Evolutionary conservation across 2,888 invertebrate genomes (phyloP).

Genomic region (Acleris literana): DNA sequence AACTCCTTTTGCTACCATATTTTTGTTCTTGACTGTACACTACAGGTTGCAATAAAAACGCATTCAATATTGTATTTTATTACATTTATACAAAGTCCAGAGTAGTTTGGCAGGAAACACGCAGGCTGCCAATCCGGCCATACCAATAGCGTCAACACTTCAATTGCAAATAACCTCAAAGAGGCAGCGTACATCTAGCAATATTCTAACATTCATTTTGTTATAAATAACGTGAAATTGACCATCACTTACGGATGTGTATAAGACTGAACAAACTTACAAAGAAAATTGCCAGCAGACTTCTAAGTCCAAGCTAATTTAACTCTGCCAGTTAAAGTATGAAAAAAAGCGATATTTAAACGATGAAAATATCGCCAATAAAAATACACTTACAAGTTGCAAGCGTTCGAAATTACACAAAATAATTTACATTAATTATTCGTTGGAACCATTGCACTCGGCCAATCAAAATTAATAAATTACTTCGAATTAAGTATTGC

Average conservation of each 20-base stretch:
- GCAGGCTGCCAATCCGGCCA: background rate
- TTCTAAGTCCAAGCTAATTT: too few relatives aligned
- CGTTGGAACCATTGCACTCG: background rate
- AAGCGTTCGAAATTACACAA: background rate
- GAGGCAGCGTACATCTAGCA: constrained; percentile 36
- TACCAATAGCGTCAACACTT: constrained; percentile 34
- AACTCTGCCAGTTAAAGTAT: too few relatives aligned
- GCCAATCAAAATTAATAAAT: constrained; percentile 2
- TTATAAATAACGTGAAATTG: constrained; percentile 26
- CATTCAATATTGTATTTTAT: constrained; percentile 30
- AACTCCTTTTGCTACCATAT: too few relatives aligned
- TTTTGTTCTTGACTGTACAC: too few relatives aligned
- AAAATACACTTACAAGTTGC: background rate
- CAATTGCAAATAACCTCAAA: constrained; percentile 33
- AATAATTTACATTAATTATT: background rate
- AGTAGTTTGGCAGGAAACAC: too few relatives aligned
- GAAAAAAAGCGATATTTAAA: too few relatives aligned
- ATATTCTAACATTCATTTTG: constrained; percentile 38
- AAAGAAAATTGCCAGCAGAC: too few relatives aligned
- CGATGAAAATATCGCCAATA: too few relatives aligned
- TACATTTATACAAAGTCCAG: constrained; percentile 5
- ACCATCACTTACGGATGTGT: background rate
- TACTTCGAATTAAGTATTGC: constrained; percentile 20
- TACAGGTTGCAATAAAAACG: too few relatives aligned
- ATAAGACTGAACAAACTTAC: too few relatives aligned